phyloP scores from a whole-genome alignment of 2,888 invertebrate genomes.

The Hirtodrosophila confusa region DNA sequence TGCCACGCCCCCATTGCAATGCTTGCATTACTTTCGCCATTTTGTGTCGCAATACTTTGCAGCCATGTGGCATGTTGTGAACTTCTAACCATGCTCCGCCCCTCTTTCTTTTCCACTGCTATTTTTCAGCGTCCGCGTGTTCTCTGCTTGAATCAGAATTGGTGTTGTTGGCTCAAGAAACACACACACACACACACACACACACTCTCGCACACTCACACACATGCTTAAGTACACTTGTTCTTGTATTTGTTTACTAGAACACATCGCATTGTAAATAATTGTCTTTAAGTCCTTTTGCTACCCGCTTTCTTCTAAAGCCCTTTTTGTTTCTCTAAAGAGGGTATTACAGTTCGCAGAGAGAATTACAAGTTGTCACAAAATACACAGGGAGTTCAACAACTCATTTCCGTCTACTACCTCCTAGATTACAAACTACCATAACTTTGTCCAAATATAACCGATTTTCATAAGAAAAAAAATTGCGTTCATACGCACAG shows the following conservation, averaged over 20 bases:
- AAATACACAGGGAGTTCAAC: too few relatives aligned
- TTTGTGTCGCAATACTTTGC: slow-evolving; percentile 59
- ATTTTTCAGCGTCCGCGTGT: slow-evolving; percentile 36
- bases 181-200: slow-evolving; percentile 16
- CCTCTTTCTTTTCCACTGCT: slow-evolving; percentile 21
- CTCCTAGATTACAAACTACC: too few relatives aligned
- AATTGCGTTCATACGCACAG: too few relatives aligned
- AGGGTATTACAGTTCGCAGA: neutral
- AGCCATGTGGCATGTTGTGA: slow-evolving; percentile 59
- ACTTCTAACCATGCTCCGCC: slow-evolving; percentile 12
- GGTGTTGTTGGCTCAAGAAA: slow-evolving; percentile 54
- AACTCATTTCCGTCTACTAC: too few relatives aligned
- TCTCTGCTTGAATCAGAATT: slow-evolving; percentile 52
- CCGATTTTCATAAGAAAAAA: too few relatives aligned
- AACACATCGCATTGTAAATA: slow-evolving; percentile 43
- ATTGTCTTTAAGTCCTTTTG: slow-evolving; percentile 39
- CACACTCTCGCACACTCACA: slow-evolving; percentile 1
- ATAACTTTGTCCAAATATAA: too few relatives aligned
- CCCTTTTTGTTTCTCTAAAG: slow-evolving; percentile 4
- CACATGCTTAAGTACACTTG: slow-evolving; percentile 12
- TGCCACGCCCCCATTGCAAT: slow-evolving; percentile 43
- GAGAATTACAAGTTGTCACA: too few relatives aligned
- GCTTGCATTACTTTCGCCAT: slow-evolving; percentile 42
- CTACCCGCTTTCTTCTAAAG: slow-evolving; percentile 13
- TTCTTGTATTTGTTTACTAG: slow-evolving; percentile 28